A percentile compares a stretch with the other conserved stretches of the same genome.
Conservation (phyloP, 2,888 invertebrate species). For the Bembecia ichneumoniformis region DNA sequence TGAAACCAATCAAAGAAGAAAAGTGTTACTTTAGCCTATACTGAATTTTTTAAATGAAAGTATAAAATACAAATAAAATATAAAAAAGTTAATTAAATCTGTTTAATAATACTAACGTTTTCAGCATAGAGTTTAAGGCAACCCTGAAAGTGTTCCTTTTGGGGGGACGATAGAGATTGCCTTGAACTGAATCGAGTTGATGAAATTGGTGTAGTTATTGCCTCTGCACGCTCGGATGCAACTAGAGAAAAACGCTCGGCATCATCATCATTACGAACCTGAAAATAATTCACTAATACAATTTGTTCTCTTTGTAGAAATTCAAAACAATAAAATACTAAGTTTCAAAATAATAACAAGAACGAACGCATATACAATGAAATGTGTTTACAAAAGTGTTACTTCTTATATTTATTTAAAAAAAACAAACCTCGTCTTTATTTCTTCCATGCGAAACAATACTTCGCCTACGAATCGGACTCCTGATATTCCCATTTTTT, state of each 20-base stretch:
- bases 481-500: conserved; percentile 40
- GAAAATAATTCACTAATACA: conserved; percentile 7
- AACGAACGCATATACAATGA: neutral
- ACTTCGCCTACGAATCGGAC: conserved; percentile 44
- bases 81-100: neutral
- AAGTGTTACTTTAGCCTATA: too few species aligned
- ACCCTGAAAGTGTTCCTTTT: conserved; percentile 80
- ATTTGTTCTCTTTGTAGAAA: too few species aligned
- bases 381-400: neutral
- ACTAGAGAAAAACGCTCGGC: conserved; percentile 69
- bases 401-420: neutral
- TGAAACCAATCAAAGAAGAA: too few species aligned
- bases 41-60: too few species aligned
- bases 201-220: conserved; percentile 44
- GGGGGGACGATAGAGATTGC: conserved; percentile 61
- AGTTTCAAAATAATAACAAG: conserved; percentile 1
- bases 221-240: conserved; percentile 55
- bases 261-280: conserved; percentile 74
- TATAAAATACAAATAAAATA: neutral
- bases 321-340: neutral
- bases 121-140: conserved; percentile 85
- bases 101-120: conserved; percentile 71
- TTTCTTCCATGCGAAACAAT: conserved; percentile 28
- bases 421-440: conserved; percentile 41
- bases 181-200: conserved; percentile 28